Evolutionary conservation across 2,113 vertebrate genomes (phyloP).

Genomic region (Bujurquina vittata): DNA sequence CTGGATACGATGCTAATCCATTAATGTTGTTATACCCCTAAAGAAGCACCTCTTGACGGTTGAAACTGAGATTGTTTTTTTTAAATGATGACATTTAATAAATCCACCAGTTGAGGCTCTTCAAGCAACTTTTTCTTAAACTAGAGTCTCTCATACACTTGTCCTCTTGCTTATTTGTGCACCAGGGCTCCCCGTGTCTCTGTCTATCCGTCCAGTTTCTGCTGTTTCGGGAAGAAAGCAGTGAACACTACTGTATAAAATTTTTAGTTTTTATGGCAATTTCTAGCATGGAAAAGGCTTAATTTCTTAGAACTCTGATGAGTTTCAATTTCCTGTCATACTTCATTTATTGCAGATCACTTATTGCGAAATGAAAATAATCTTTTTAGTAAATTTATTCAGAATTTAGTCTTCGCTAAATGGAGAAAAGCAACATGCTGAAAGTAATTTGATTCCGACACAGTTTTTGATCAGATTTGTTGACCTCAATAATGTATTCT

Average conservation of each 20-base stretch:
- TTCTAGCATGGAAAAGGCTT: neutral
- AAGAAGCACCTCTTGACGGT: neutral
- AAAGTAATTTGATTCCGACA: neutral
- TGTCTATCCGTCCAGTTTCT: neutral
- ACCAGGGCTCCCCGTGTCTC: neutral
- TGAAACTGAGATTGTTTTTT: neutral
- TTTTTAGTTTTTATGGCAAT: neutral
- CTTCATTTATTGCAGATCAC: neutral
- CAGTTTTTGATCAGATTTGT: neutral
- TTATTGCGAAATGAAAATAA: constrained; percentile 4
- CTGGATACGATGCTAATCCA: neutral
- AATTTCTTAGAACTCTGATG: neutral
- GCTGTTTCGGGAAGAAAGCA: neutral
- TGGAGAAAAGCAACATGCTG: neutral
- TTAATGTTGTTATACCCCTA: constrained; percentile 1
- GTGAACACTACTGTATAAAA: neutral
- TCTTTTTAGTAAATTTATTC: neutral
- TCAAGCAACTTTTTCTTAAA: neutral
- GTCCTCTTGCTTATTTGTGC: neutral
- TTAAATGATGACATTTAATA: neutral
- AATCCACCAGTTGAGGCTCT: neutral
- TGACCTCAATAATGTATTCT: neutral
- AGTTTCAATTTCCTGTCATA: constrained; percentile 8
- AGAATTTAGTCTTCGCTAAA: neutral
- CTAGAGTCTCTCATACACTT: neutral